Percentiles rank a stretch among this genome's conserved stretches.
phyloP scores from a whole-genome alignment of 2,888 invertebrate genomes.

The Deilephila elpenor region DNA sequence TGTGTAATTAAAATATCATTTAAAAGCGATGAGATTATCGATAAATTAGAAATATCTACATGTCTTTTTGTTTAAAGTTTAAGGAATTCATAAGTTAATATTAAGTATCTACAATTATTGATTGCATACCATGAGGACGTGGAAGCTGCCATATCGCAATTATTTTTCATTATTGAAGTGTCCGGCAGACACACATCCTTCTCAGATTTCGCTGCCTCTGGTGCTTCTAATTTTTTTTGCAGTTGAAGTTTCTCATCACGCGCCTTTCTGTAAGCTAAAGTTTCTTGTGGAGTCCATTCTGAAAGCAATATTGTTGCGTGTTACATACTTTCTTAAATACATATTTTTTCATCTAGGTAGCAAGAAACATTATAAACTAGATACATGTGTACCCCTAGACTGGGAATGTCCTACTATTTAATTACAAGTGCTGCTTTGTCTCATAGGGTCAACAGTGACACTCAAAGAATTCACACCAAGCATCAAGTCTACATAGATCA shows the following conservation, averaged over 20 bases:
- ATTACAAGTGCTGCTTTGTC: too few species aligned
- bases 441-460: too few species aligned
- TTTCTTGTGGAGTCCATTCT: slow-evolving; percentile 78
- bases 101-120: neutral
- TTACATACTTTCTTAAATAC: neutral
- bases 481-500: too few species aligned
- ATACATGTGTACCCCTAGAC: too few species aligned
- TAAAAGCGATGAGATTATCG: neutral
- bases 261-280: slow-evolving; percentile 69
- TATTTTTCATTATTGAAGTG: slow-evolving; percentile 57
- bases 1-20: neutral
- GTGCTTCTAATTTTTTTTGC: slow-evolving; percentile 51
- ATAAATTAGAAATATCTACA: too few species aligned
- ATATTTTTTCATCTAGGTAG: neutral
- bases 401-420: too few species aligned
- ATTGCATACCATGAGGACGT: slow-evolving; percentile 57
- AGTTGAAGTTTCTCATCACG: slow-evolving; percentile 62
- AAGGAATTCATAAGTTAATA: too few species aligned
- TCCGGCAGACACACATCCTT: slow-evolving; percentile 52
- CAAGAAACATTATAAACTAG: too few species aligned
- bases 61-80: too few species aligned
- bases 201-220: slow-evolving; percentile 42
- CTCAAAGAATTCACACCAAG: too few species aligned
- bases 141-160: slow-evolving; percentile 53
- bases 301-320: neutral